Conservation (phyloP, 1,140 invertebrate species). For the Aradophagus sp. region DNA sequence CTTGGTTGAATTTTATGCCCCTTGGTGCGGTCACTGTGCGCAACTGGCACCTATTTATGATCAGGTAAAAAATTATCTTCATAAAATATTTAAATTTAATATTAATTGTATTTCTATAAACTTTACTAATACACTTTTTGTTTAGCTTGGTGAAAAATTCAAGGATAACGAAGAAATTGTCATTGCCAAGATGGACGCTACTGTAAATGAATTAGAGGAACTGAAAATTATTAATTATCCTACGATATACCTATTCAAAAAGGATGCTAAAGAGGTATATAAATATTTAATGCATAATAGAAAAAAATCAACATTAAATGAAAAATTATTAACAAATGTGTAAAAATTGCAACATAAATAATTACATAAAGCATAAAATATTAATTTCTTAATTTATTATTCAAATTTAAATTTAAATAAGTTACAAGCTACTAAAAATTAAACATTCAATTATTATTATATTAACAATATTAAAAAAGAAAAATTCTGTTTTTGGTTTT, state of each 20-base stretch:
- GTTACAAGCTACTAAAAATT: too few species aligned
- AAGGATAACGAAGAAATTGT: constrained; percentile 89
- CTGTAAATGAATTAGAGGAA: constrained; percentile 96
- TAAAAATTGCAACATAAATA: too few species aligned
- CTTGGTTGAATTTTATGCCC: constrained; percentile 98
- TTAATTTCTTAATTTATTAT: background rate
- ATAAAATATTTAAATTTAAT: too few species aligned
- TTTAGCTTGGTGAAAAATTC: constrained; percentile 88
- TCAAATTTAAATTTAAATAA: background rate
- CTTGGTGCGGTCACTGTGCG: constrained; percentile 98
- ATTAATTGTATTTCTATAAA: background rate
- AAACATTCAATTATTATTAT: background rate
- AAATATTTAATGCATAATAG: background rate
- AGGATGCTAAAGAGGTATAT: constrained; percentile 89
- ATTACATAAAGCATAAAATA: background rate
- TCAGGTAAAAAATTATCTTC: constrained; percentile 20
- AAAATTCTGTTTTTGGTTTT: too few species aligned
- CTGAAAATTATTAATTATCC: constrained; percentile 97
- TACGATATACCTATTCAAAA: constrained; percentile 96
- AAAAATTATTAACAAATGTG: too few species aligned
- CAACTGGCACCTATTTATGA: constrained; percentile 97
- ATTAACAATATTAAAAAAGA: background rate
- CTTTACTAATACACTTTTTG: background rate
- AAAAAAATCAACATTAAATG: too few species aligned
- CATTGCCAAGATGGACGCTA: constrained; percentile 99